phyloP scores from a whole-genome alignment of 1,140 invertebrate genomes.

The Zaprionus lachaisei region DNA sequence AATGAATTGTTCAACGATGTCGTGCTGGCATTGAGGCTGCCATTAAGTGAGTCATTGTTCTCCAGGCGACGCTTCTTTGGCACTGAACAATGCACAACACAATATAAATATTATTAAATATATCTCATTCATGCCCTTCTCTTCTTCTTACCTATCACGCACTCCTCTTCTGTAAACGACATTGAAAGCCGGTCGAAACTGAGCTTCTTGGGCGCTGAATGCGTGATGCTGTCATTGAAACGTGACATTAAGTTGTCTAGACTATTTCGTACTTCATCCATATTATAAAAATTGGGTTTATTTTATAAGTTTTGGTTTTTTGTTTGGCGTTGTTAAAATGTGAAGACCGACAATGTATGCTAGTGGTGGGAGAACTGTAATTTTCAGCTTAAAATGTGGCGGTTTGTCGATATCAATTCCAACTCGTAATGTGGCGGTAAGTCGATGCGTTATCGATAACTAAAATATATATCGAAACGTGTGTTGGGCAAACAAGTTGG shows the following conservation, averaged over 20 bases:
- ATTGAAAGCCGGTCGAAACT: constrained; percentile 67
- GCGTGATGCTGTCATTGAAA: constrained; percentile 78
- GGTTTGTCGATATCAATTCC: background rate
- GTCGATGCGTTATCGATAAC: background rate
- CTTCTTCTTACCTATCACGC: constrained; percentile 54
- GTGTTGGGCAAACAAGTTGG: constrained; percentile 8
- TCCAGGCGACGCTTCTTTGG: constrained; percentile 68
- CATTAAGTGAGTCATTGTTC: constrained; percentile 25
- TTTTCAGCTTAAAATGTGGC: background rate
- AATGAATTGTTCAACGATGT: constrained; percentile 49
- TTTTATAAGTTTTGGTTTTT: background rate
- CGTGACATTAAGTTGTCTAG: constrained; percentile 78
- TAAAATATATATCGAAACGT: background rate
- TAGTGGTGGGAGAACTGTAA: background rate
- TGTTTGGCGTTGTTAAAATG: constrained; percentile 16
- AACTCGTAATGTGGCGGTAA: no score
- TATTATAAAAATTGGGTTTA: constrained; percentile 27
- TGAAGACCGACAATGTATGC: background rate
- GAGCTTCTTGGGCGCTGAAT: constrained; percentile 78
- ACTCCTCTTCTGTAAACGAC: constrained; percentile 66
- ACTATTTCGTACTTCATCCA: constrained; percentile 82
- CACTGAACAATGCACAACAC: constrained; percentile 28
- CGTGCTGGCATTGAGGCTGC: constrained; percentile 48
- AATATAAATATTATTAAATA: background rate
- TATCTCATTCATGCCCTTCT: background rate